These are phyloP conservation scores for Melanitta fusca DNA, from an alignment of 2,797 vertebrate genomes.

Conservation along the genomic window DNA sequence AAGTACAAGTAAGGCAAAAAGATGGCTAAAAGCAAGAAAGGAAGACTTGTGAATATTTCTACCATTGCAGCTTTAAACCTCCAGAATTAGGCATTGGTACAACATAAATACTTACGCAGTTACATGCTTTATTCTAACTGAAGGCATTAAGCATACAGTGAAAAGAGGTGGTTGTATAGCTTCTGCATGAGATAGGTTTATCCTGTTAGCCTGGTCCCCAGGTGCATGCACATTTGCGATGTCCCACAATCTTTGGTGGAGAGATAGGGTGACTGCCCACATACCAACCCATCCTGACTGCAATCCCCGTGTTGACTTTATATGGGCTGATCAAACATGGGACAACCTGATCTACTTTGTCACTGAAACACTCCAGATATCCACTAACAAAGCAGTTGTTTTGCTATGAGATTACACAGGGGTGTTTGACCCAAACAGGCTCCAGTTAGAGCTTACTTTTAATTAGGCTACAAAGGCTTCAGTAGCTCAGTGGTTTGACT, in stretches of 20 bases:
- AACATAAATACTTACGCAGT: not conserved
- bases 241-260: not conserved
- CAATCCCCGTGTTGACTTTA: not conserved
- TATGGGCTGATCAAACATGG: not conserved
- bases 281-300: accelerated
- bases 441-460: not conserved
- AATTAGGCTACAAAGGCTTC: not conserved
- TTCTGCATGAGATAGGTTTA: not conserved
- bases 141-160: not conserved
- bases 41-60: not conserved
- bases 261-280: not conserved
- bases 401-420: not conserved
- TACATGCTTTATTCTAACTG: not conserved
- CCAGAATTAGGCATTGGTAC: not conserved
- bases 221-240: not conserved
- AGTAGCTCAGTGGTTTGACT: not conserved
- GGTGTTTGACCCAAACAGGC: not conserved
- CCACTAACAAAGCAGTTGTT: not conserved
- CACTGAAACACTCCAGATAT: not conserved
- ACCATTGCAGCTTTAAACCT: not conserved
- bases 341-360: not conserved
- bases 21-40: not conserved
- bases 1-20: not conserved
- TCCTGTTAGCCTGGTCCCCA: not conserved
- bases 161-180: not conserved